Conservation (phyloP, 1,140 invertebrate genomes). For the Drosophila insularis region DNA sequence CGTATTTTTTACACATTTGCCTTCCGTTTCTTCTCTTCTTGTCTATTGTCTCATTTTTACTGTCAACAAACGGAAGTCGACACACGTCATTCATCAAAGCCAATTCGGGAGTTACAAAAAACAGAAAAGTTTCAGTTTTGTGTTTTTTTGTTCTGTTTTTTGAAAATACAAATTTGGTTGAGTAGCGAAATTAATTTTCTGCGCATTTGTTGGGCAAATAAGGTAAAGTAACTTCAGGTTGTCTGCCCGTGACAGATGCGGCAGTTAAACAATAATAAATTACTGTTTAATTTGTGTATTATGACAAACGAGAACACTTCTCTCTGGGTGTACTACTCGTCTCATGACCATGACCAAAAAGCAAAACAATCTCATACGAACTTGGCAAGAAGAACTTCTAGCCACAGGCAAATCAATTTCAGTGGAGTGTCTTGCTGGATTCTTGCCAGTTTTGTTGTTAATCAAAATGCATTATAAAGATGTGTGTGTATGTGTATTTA, state of each 20-base stretch:
- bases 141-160: constrained; percentile 27
- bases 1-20: constrained; percentile 26
- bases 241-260: constrained; percentile 49
- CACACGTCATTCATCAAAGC: constrained; percentile 55
- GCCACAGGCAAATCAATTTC: constrained; percentile 41
- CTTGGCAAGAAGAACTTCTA: constrained; percentile 28
- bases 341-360: constrained; percentile 43
- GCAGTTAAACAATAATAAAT: constrained; percentile 53
- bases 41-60: constrained; percentile 1
- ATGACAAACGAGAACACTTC: constrained; percentile 13
- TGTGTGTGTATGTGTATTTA: neutral
- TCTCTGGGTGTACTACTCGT: constrained; percentile 26
- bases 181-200: constrained; percentile 63
- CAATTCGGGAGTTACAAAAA: constrained; percentile 35
- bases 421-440: constrained; percentile 49
- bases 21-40: neutral
- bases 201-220: constrained; percentile 31
- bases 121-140: constrained; percentile 46
- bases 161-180: constrained; percentile 51
- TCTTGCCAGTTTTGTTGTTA: constrained; percentile 39
- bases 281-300: constrained; percentile 41
- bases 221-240: constrained; percentile 4
- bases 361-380: neutral
- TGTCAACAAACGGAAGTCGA: constrained; percentile 54
- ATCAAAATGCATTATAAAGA: constrained; percentile 24